Base-by-base conservation (phyloP, 2,888 invertebrate genomes). In the Melanostoma scalare region DNA sequence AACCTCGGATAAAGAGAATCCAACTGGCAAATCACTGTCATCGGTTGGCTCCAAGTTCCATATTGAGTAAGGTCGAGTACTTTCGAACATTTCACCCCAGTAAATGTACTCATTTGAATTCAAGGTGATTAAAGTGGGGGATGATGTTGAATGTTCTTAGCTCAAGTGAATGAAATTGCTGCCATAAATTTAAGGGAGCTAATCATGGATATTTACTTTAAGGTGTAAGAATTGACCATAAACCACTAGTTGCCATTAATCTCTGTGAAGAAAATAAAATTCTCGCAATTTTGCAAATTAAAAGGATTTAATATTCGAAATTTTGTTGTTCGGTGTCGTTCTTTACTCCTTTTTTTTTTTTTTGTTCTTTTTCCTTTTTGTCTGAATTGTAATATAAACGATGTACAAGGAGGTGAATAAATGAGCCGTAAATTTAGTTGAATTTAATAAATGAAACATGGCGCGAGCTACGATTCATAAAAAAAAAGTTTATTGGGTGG, bases 201-300 rank as follows among this genome's bases (percentile, higher is more conserved):
- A 69, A 80, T 65, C 80, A 69, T 56, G 75, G 76, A 71, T 65
- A 76, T 72, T 61, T 72, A 81, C 67, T 76, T 46, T 46, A 67
- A 48, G 53, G 65, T 50, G 71, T n/a, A 71, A 55, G 30, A 65
- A 53, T 58, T 65, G 80, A 71, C 76, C 80, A 60, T 76, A 71
- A 81, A 81, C 81, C 77, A 81, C 81, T 77, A 72, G 81, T 81
- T 81, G 81, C 72, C 61, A 55, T 72, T 67, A 68, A 63, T 77
- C 77, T 61, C 10, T 6, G 6, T 31, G 30, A 31, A 30, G 6
- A 36, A 35, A 58, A 46, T 30, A 44, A 52, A 55, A 44, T 46
- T 52, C 65, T 36, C 58, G 38, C 58, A 42, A 48, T 61, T 53
- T 76, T 65, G 6, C 3, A 48, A 76, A 76, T 76, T 76, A 76